A percentile compares a stretch with the other conserved stretches of the same genome.
Evolutionary conservation across 2,888 invertebrate species (phyloP).

Genomic region (Saturnia japonica): DNA sequence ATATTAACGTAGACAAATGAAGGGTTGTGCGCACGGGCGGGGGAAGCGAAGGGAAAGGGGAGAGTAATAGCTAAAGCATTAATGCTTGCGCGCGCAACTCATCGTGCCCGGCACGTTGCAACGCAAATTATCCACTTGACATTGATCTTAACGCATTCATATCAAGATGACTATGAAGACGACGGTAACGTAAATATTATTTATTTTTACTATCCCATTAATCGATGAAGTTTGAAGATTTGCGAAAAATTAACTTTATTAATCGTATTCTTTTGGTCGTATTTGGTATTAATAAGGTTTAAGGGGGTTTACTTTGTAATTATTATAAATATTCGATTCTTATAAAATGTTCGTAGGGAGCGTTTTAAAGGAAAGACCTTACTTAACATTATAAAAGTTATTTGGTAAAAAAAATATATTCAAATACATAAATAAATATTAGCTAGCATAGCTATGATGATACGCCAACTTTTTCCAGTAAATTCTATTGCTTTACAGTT

Average conservation of each 20-base stretch:
- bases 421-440: no score
- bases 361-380: no score
- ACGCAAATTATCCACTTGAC: slow-evolving; percentile 39
- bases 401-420: no score
- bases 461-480: not conserved
- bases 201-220: slow-evolving; percentile 24
- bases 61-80: not conserved
- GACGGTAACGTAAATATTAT: slow-evolving; percentile 30
- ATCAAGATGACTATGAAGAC: slow-evolving; percentile 19
- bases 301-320: not conserved
- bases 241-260: not conserved
- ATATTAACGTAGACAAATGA: no score
- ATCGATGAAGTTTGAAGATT: not conserved
- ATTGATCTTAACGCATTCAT: slow-evolving; percentile 36
- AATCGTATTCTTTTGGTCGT: not conserved
- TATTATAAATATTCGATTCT: not conserved
- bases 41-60: no score
- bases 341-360: no score
- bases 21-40: no score
- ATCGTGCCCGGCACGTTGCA: not conserved
- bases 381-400: no score
- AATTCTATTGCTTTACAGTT: not conserved
- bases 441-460: no score
- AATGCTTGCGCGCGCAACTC: slow-evolving; percentile 11
- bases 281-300: not conserved